Percentiles rank a stretch among this genome's conserved stretches.
Evolutionary conservation across 2,888 invertebrate genomes (phyloP).

Genomic region (Cheilosia soror): DNA sequence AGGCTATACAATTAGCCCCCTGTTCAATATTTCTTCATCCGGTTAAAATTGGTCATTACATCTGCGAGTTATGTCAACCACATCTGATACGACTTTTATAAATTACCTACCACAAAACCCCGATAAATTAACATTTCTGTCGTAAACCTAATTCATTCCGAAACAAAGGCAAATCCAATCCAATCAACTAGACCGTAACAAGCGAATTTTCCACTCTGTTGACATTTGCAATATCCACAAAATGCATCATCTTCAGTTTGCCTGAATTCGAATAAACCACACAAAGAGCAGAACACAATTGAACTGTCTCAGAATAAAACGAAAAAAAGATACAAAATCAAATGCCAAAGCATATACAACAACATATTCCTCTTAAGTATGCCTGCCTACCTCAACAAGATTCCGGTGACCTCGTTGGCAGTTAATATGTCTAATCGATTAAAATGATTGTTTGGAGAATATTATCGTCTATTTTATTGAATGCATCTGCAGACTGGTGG

Average conservation of each 20-base stretch:
- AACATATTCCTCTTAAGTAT: slow-evolving; percentile 18
- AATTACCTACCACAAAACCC: background rate
- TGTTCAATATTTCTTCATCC: background rate
- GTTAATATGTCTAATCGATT: slow-evolving; percentile 37
- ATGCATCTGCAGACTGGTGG: slow-evolving; percentile 5
- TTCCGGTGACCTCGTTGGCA: slow-evolving; percentile 10
- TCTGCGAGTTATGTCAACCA: background rate
- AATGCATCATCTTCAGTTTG: slow-evolving; percentile 21
- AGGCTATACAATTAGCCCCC: background rate
- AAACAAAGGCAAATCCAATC: slow-evolving; percentile 10
- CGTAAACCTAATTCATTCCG: background rate
- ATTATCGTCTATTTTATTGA: slow-evolving; percentile 7
- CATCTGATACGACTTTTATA: background rate
- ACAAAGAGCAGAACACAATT: slow-evolving; percentile 28
- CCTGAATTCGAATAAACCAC: too few species aligned
- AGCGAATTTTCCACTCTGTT: slow-evolving; percentile 36
- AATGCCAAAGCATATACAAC: slow-evolving; percentile 30
- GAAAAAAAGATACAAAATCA: slow-evolving; percentile 8
- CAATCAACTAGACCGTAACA: slow-evolving; percentile 26
- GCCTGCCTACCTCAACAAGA: slow-evolving; percentile 23
- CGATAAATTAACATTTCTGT: background rate
- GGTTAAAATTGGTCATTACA: background rate
- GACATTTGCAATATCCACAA: slow-evolving; percentile 36
- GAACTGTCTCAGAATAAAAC: slow-evolving; percentile 14
- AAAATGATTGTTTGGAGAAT: slow-evolving; percentile 33